Evolutionary conservation across 2,888 invertebrate genomes (phyloP), one percentile per base, ranked within the genome.

Genomic region (Cremastobaeus sp.): DNA sequence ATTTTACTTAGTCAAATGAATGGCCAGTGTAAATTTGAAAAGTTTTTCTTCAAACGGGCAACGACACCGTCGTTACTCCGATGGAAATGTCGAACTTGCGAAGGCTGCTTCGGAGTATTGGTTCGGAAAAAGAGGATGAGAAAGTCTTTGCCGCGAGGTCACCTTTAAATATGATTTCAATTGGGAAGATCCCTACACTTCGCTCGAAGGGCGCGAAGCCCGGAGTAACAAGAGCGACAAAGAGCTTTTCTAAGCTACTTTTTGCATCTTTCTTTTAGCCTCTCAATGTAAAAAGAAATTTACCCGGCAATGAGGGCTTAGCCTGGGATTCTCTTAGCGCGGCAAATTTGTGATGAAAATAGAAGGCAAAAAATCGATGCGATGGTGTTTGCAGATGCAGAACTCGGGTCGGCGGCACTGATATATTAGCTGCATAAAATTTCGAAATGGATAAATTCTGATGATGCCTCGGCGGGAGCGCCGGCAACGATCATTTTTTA

Each of bases 141-240:
- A 32, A 52, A 41, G 32, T 32, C 62, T 68, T 68, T 62, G 66
- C 54, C 50, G 64, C 57, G 68, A 54, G 50, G 47, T 50, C 41
- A 20, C 57, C 35, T 68, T 68, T 70, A 74, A 70, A 69, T 65
- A 74, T 70, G 74, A 74, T 70, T 74, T 69, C 69, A 70, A 74
- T 70, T 74, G 69, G 54, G 54, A 52, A 52, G 69, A 59, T 69
- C 65, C 48, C 28, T n/a, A 21, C 28, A n/a, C 28, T 4, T 1
- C 9, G 18, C 12, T 18, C 30, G 14, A 35, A 21, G 21, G 32
- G n/a, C n/a, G n/a, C n/a, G n/a, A n/a, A 18, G 17, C 18, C 11
- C 15, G 34, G 18, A 20, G 25, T 25, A 8, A 8, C 25, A 25
- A 25, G 39, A 59, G 64, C 39, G 69, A 69, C 43, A 57, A 64